Conservation (phyloP, 1,140 invertebrate genomes). For the Drosophila lacertosa region DNA sequence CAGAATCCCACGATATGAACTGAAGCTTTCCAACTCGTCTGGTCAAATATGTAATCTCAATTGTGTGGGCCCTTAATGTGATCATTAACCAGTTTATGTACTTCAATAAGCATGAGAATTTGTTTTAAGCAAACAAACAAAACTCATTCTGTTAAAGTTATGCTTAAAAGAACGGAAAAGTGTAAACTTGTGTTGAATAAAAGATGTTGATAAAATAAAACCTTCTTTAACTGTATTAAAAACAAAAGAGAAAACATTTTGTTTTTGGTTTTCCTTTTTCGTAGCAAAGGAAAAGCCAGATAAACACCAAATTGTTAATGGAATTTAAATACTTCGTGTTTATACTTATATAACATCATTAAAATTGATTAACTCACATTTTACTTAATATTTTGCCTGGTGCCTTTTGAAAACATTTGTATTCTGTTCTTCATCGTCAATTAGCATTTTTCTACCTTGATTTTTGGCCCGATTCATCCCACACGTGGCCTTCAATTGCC, state of each 20-base stretch:
- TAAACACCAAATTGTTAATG: too few relatives aligned
- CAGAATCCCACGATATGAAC: background rate
- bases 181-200: too few relatives aligned
- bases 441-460: slow-evolving; percentile 5
- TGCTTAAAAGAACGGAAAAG: too few relatives aligned
- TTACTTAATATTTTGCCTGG: background rate
- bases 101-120: too few relatives aligned
- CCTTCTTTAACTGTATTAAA: too few relatives aligned
- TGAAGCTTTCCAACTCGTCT: background rate
- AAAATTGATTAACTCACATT: background rate
- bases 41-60: background rate
- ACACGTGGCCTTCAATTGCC: slow-evolving; percentile 18
- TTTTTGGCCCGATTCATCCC: slow-evolving; percentile 4
- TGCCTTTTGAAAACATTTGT: background rate
- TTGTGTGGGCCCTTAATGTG: background rate
- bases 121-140: background rate
- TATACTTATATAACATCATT: too few relatives aligned
- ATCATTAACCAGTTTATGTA: background rate
- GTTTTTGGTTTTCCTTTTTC: too few relatives aligned
- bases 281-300: too few relatives aligned
- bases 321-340: too few relatives aligned
- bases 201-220: background rate
- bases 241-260: too few relatives aligned
- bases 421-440: background rate
- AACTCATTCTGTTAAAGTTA: background rate